Evolutionary conservation across 2,888 invertebrate species (phyloP).

Genomic region (Cheilosia grossa): DNA sequence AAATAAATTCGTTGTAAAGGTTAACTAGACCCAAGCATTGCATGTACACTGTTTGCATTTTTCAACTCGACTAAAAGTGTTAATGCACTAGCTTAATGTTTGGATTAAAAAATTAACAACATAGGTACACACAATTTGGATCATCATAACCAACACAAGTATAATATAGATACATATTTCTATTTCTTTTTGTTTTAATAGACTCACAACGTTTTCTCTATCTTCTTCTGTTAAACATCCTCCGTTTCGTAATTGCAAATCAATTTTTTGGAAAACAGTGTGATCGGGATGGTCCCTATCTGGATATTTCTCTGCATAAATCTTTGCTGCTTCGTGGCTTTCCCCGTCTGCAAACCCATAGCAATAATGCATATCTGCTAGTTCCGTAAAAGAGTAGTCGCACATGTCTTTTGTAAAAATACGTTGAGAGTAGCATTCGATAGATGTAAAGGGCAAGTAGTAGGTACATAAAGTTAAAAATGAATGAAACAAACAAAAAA

Average conservation of each 20-base stretch:
- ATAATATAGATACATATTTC: neutral
- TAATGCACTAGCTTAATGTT: too few species aligned
- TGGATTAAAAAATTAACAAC: too few species aligned
- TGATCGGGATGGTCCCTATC: conserved; percentile 15
- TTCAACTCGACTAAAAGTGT: too few species aligned
- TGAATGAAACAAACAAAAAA: neutral
- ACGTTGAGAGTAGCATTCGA: neutral
- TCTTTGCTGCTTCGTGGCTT: conserved; percentile 16
- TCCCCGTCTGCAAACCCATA: conserved; percentile 33
- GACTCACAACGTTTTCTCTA: neutral
- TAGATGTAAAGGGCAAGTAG: neutral
- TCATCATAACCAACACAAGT: neutral
- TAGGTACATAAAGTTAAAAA: neutral
- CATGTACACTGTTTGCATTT: too few species aligned
- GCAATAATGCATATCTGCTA: conserved; percentile 34
- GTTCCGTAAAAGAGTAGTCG: conserved; percentile 21
- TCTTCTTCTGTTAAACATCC: conserved; percentile 14
- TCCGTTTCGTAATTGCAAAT: conserved; percentile 4
- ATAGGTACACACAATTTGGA: neutral
- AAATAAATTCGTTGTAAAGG: too few species aligned
- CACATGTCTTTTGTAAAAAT: neutral
- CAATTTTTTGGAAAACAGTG: conserved; percentile 21
- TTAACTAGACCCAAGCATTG: too few species aligned
- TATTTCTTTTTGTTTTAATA: neutral
- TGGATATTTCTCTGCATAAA: conserved; percentile 28